Evolutionary conservation across 2,113 vertebrate species (phyloP), one percentile per base, ranked within the genome.

Genomic region (Coracopsis vasa): DNA sequence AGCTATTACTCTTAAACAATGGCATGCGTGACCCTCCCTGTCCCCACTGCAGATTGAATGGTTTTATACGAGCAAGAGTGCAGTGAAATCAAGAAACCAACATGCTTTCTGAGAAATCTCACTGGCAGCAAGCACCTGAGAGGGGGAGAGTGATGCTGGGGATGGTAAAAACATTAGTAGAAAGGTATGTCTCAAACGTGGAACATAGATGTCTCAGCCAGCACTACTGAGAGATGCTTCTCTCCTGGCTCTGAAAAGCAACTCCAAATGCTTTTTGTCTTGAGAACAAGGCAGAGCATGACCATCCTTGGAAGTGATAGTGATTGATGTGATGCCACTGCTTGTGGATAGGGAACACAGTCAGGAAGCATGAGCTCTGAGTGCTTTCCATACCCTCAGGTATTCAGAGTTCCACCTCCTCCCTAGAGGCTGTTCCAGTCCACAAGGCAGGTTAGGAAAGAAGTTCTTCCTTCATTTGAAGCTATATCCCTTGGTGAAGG

Each of bases 111-210:
- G 37, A 54, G 51, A 71, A 66, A 61, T 47, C 16, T 13, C 45
- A n/a, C 28, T 19, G 65, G 21, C 17, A 72, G 39, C 24, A 58
- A 89, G 74, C 5, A 18, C 24, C 42, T 29, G 23, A 45, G 65
- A 45, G 17, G 5, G 23, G 11, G 14, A 60, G 9, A 16, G 16
- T 0, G 3, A 16, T 66, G 17, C 13, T 0, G 1, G 13, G 56
- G 13, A 58, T 35, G 21, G 33, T n/a, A 35, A 58, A 58, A 58
- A 35, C 33, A 9, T 48, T 70, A 47, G 35, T 60, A 65, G 39
- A 75, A 66, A 67, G 16, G 5, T 41, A 17, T 24, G 11, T 80
- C 54, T 71, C 27, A 66, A 54, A 71, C 4, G 10, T 54, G 35
- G 19, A 41, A 41, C 39, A 35, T 3, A 29, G 25, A 23, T 21